These are phyloP conservation scores for Dryocosmus kuriphilus DNA, from an alignment of 2,888 invertebrate genomes.

Conservation along the genomic window DNA sequence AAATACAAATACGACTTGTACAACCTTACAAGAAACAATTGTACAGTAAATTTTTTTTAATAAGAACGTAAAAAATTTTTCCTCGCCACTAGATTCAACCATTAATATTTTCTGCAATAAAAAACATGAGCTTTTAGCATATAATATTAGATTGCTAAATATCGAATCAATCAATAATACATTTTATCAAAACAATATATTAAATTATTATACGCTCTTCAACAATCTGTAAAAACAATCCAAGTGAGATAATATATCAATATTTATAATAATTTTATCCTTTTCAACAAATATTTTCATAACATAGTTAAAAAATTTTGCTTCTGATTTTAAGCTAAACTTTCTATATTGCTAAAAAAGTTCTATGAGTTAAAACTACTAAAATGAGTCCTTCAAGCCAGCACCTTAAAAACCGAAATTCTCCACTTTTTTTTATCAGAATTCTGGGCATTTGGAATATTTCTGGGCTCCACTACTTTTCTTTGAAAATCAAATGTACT, in stretches of 20 bases:
- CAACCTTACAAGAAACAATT: not conserved
- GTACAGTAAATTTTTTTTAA: not conserved
- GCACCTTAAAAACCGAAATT: no score
- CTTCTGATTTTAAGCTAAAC: not conserved
- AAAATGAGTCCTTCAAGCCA: no score
- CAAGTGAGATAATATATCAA: no score
- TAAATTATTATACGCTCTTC: conserved; percentile 14
- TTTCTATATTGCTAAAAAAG: not conserved
- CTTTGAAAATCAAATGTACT: no score
- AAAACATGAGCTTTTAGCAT: no score
- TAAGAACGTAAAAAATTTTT: not conserved
- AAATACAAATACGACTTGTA: conserved; percentile 18
- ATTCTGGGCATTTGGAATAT: no score
- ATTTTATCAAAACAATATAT: conserved; percentile 21
- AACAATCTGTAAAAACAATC: not conserved
- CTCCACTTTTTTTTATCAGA: no score
- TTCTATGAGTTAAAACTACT: no score
- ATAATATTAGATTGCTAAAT: conserved; percentile 4
- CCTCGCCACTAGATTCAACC: not conserved
- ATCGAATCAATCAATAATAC: not conserved
- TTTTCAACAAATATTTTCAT: conserved; percentile 22
- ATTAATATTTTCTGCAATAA: not conserved
- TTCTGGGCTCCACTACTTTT: no score
- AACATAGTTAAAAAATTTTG: not conserved
- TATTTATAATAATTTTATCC: no score